phyloP scores from a whole-genome alignment of 2,797 vertebrate genomes.

The Falco berigora region DNA sequence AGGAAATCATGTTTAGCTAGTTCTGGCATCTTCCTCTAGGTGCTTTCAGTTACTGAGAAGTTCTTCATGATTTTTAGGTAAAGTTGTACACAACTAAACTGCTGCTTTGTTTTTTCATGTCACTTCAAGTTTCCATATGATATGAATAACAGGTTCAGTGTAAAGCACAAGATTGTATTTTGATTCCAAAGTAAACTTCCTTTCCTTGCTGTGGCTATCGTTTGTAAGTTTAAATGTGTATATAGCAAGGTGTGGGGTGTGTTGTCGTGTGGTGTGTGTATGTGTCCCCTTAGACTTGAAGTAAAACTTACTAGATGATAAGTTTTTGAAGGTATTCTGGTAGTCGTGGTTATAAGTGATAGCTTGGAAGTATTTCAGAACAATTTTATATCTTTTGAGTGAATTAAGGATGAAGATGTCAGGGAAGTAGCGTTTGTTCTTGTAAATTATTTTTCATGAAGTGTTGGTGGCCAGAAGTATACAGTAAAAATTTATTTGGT shows the following conservation, averaged over 20 bases:
- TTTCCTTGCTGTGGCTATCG: not conserved
- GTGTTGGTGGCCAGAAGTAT: not conserved
- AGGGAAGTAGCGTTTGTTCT: not conserved
- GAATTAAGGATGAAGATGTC: not conserved
- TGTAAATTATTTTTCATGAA: not conserved
- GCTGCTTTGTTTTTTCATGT: not conserved
- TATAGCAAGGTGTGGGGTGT: not conserved
- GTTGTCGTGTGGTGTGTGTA: not conserved
- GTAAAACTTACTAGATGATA: not conserved
- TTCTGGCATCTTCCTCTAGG: not conserved
- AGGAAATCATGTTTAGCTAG: not conserved
- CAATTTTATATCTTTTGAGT: not conserved
- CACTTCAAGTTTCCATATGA: not conserved
- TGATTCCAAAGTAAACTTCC: not conserved
- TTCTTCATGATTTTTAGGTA: not conserved
- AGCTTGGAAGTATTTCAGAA: not conserved
- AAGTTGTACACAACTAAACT: not conserved
- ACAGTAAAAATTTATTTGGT: not conserved
- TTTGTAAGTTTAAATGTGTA: not conserved
- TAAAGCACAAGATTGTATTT: not conserved
- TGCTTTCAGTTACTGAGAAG: not conserved
- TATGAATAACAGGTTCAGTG: not conserved
- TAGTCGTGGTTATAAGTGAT: not conserved
- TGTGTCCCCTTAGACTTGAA: not conserved
- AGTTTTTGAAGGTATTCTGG: not conserved